Conservation (phyloP, 1,140 invertebrate genomes). For the Anastrepha ludens region DNA sequence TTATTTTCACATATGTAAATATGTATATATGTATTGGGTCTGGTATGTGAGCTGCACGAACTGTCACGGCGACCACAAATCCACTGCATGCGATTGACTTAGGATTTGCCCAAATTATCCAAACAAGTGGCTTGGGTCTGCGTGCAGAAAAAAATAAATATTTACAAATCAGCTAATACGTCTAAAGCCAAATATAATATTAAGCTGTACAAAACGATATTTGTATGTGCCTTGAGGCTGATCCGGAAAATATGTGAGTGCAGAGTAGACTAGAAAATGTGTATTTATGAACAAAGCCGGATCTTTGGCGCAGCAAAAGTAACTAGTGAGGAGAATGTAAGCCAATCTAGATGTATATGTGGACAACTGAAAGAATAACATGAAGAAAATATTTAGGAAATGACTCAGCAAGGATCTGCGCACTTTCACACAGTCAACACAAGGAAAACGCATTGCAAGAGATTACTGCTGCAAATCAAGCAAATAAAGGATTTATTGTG, state of each 20-base stretch:
- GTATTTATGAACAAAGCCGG: too few species aligned
- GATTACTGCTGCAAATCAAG: background rate
- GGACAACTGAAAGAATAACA: background rate
- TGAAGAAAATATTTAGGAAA: background rate
- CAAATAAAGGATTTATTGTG: background rate
- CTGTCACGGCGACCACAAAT: background rate
- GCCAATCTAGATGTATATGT: background rate
- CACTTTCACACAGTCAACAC: background rate
- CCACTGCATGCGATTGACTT: conserved; percentile 22
- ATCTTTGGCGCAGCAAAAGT: background rate
- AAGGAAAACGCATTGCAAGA: background rate
- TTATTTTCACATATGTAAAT: background rate
- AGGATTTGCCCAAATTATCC: conserved; percentile 47
- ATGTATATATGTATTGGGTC: background rate
- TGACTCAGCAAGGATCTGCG: too few species aligned
- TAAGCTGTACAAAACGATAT: background rate
- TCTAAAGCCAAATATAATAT: conserved; percentile 45
- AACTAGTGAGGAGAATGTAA: background rate
- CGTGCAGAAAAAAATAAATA: conserved; percentile 4
- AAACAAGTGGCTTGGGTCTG: conserved; percentile 12
- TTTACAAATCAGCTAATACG: conserved; percentile 4
- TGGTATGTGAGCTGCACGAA: background rate
- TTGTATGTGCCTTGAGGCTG: background rate
- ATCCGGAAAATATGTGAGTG: conserved; percentile 21
- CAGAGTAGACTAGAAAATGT: background rate